Base-by-base conservation (phyloP, 2,888 invertebrate genomes). In the Pterostichus niger region DNA sequence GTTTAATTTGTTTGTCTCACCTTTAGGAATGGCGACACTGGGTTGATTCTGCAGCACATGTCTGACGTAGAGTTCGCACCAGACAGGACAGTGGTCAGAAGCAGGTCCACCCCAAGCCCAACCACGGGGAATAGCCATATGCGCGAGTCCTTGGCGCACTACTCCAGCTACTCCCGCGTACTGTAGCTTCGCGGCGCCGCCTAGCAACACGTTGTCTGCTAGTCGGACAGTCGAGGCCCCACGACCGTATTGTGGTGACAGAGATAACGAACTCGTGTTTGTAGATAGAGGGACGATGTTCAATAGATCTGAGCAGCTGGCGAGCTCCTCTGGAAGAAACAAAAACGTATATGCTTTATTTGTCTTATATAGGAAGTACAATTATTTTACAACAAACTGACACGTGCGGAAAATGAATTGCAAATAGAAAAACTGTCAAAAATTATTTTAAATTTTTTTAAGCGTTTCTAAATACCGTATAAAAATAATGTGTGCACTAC, bases 61-160 rank as follows among this genome's bases (percentile, higher is more conserved):
- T 33, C 59, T 15, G n/a, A 88, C 85, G 85, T 90, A 92, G 81
- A 94, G 89, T 88, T 96, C 96, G n/a, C 93, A 93, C 94, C 95
- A 96, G 1, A 96, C 90, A 0, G 96, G 96, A 86, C 94, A 95
- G 89, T 93, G 94, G 49, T 93, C 93, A 33, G 95, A 95, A 0
- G 93, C 95, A 0, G 94, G 92, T 0, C 96, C 96, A 10, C 96
- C 96, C 96, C 95, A 96, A 15, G 92, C 93, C 96, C 96, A 96
- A 4, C 95, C 95, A n/a, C 94, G 92, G 0, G 96, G 96, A 85
- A 96, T 96, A 71, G 95, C 95, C 78, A 96, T 90, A 87, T 95
- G 96, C 83, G 93, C 93, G 56, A 96, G 90, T 0, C 96, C 96
- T 13, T 94, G 92, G 76, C 93, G 91, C 52, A 96, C 91, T n/a